Base-by-base conservation (phyloP, 1,140 invertebrate genomes). In the Muscidifurax raptorellus region DNA sequence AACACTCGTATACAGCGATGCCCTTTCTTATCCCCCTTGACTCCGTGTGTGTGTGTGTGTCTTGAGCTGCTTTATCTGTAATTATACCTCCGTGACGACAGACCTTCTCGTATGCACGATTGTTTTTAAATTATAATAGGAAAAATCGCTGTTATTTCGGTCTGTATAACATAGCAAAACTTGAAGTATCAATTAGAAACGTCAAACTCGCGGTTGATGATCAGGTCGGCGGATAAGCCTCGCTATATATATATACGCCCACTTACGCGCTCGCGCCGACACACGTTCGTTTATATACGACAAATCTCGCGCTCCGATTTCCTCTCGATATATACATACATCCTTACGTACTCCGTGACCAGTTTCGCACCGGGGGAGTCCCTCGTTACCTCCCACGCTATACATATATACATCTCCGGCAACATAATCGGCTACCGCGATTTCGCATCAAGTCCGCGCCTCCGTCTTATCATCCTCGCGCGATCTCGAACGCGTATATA, bases 1-100 rank as follows among this genome's bases (percentile, higher is more conserved):
- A 91, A 90, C 87, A 87, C 87, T 67, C 81, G 82, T 86, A 83
- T 80, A 79, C 79, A 76, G 77, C 85, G 83, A 86, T 81, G 85
- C 85, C 40, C 59, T 77, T n/a, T 15, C 47, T 75, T 72, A 32
- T 52, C n/a, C 59, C 4, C 32, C n/a, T 28, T n/a, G 59, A 12
- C 36, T 36, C 0, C 36, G n/a, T n/a, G n/a, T n/a, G n/a, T n/a
- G n/a, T n/a, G n/a, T n/a, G n/a, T n/a, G n/a, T n/a, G n/a, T n/a
- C n/a, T n/a, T n/a, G n/a, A n/a, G n/a, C 7, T 36, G 44, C 52
- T 59, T n/a, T 59, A 59, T 59, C 52, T 59, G 18, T n/a, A n/a
- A 59, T 59, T 59, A n/a, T n/a, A n/a, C 52, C 52, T 59, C 22
- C 52, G 52, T n/a, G 52, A n/a, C 52, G 52, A 59, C 22, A 59